These are phyloP conservation scores for Tachysurus fulvidraco DNA, from an alignment of 2,113 vertebrate genomes.

Conservation along the genomic window DNA sequence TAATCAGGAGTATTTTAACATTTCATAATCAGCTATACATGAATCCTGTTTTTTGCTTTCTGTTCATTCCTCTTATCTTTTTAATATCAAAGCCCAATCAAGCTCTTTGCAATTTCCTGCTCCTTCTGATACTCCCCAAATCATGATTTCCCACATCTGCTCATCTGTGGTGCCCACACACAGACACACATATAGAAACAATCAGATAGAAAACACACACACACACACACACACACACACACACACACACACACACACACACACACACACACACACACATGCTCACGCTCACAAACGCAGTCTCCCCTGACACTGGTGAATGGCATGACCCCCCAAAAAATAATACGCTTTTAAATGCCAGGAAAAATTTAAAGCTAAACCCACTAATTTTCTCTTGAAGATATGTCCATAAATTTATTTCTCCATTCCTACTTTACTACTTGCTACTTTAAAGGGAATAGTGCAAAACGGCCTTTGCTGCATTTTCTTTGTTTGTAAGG, in stretches of 20 bases:
- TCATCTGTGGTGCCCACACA: constrained; percentile 53
- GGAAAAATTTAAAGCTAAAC: constrained; percentile 40
- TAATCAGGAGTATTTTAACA: constrained; percentile 30
- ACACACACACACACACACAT: constrained; percentile 32
- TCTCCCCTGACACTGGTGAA: constrained; percentile 10
- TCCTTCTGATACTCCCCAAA: constrained; percentile 33
- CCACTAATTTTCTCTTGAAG: constrained; percentile 47
- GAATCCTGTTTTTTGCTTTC: background rate
- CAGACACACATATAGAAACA: background rate
- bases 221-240: constrained; percentile 53
- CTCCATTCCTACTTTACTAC: constrained; percentile 32
- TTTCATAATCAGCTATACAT: constrained; percentile 24
- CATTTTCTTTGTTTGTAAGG: constrained; percentile 46
- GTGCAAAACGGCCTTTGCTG: constrained; percentile 29
- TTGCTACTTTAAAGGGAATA: constrained; percentile 17
- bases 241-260: constrained; percentile 56
- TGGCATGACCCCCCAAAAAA: constrained; percentile 54
- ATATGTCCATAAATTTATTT: constrained; percentile 51
- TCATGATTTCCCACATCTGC: constrained; percentile 23
- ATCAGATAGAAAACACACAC: constrained; percentile 41
- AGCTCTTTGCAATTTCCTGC: constrained; percentile 60
- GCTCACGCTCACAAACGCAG: constrained; percentile 55
- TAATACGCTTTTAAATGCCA: constrained; percentile 68
- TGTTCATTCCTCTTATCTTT: constrained; percentile 47
- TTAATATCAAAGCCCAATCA: constrained; percentile 62